These are phyloP conservation scores for Cirrhinus mrigala DNA, from an alignment of 2,797 vertebrate genomes.

Conservation along the genomic window DNA sequence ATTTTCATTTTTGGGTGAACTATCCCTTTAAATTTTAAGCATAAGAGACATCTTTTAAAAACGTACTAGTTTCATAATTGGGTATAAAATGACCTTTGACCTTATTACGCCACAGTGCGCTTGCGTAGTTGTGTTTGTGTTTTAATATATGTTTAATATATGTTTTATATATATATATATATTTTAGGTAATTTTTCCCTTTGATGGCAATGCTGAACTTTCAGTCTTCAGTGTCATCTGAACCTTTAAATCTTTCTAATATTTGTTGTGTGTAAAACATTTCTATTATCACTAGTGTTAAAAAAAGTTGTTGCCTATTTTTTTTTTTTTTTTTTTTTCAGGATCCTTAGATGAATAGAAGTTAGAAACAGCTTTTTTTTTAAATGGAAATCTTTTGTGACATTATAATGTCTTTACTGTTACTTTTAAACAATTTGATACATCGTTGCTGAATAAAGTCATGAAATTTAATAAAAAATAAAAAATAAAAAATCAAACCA, in stretches of 20 bases:
- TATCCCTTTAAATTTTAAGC: no score
- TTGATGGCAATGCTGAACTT: background rate
- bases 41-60: no score
- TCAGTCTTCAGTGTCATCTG: background rate
- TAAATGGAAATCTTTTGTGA: background rate
- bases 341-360: background rate
- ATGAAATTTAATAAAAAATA: background rate
- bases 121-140: no score
- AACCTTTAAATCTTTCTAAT: background rate
- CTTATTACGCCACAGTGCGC: no score
- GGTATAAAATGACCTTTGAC: no score
- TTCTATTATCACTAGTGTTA: background rate
- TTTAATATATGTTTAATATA: background rate
- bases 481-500: background rate
- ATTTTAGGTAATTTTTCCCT: background rate
- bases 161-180: no score
- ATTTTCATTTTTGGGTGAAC: no score
- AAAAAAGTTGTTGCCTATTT: background rate
- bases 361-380: background rate
- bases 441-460: background rate
- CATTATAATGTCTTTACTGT: background rate
- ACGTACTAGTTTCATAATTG: no score
- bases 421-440: background rate
- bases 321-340: background rate
- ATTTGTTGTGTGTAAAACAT: background rate